Evolutionary conservation across 2,113 vertebrate species (phyloP), one percentile per base, ranked within the genome.

Genomic region (Alligator sinensis): DNA sequence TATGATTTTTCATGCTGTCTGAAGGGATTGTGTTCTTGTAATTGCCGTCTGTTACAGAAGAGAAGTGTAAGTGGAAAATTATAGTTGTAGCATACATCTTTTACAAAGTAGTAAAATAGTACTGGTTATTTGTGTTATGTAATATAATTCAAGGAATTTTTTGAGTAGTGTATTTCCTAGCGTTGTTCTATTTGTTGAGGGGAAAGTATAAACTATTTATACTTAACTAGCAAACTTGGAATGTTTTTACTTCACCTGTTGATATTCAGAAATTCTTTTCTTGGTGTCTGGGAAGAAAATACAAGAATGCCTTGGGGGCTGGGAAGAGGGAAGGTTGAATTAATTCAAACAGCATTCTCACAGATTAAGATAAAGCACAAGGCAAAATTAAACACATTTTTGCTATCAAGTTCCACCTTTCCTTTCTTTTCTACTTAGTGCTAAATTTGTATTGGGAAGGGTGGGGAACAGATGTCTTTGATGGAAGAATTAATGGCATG

Each of bases 201-300:
- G 28, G 82, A 91, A 75, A n/a, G 27, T 74, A 62, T 14, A 79
- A 90, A 24, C 19, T n/a, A 74, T 34, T 92, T 75, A 15, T 62
- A 34, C 12, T 90, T 75, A 77, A 30, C 60, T 82, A 61, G 55
- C 13, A 77, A 57, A 66, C 4, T 21, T 82, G 77, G 19, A 30
- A 78, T 54, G 62, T 59, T 14, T 68, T 10, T 47, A 34, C 4
- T 94, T 93, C 86, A 96, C 91, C 95, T 94, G 93, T 92, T 97
- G 86, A 92, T 90, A 34, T 34, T 11, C 25, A 77, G 38, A 87
- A 95, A 91, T 81, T 62, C 70, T 22, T 28, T 86, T 87, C 16
- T 89, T 22, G 77, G 28, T 79, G 84, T 86, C 75, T 87, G 77
- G 19, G 24, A 85, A 91, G 74, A 86, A 77, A 86, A 62, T 92